phyloP scores from a whole-genome alignment of 2,113 vertebrate species.

The Lepus americanus region DNA sequence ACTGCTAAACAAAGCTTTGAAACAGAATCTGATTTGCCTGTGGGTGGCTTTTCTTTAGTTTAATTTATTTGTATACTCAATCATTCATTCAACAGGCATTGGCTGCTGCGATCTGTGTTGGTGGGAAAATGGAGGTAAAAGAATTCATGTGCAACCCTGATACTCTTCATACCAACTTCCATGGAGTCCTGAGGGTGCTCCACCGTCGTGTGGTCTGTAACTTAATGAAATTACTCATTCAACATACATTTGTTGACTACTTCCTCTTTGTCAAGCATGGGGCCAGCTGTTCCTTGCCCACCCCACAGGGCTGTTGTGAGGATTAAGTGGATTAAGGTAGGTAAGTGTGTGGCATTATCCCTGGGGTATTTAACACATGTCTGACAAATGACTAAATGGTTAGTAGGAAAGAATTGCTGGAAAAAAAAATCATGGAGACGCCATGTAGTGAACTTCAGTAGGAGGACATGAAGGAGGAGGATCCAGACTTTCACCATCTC shows the following conservation, averaged over 20 bases:
- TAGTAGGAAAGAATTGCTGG: not conserved
- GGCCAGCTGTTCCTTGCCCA: not conserved
- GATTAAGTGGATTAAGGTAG: not conserved
- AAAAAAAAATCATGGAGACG: not conserved
- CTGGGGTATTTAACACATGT: not conserved
- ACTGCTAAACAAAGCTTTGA: conserved; percentile 25
- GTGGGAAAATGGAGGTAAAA: not conserved
- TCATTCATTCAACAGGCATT: conserved; percentile 1
- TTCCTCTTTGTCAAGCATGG: not conserved
- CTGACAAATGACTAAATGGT: not conserved
- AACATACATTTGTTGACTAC: not conserved
- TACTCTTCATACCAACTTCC: not conserved
- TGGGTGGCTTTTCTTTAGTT: not conserved
- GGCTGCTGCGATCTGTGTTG: not conserved
- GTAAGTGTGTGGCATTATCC: too few relatives aligned
- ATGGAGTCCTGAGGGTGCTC: not conserved
- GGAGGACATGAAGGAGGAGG: not conserved
- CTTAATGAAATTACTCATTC: not conserved
- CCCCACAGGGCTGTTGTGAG: not conserved
- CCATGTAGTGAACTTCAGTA: not conserved
- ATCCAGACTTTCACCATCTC: not conserved
- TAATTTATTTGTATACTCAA: not conserved
- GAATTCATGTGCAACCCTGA: not conserved
- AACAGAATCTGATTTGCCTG: conserved; percentile 31
- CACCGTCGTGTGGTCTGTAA: not conserved